Percentiles rank a stretch among this genome's conserved stretches.
Conservation (phyloP, 2,888 invertebrate species). For the Calliphora vomitoria region DNA sequence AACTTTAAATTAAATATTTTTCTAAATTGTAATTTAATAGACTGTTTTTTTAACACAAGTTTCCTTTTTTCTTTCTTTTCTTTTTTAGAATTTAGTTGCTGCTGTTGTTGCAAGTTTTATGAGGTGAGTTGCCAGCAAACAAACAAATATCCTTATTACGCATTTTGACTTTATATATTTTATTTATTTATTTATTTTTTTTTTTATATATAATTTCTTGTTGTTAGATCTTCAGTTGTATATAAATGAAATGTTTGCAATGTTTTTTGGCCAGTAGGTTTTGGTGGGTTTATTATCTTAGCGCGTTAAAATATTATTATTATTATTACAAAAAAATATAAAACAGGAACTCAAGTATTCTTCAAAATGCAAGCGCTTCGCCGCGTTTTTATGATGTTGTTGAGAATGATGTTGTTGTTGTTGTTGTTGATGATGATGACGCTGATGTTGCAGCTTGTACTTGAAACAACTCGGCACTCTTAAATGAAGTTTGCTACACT, state of each 20-base stretch:
- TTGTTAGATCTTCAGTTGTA: conserved; percentile 41
- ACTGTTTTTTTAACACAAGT: conserved; percentile 20
- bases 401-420: conserved; percentile 54
- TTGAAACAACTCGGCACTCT: conserved; percentile 66
- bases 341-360: conserved; percentile 65
- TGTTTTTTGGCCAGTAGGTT: conserved; percentile 53
- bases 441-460: conserved; percentile 57
- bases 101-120: conserved; percentile 17
- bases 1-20: conserved; percentile 60
- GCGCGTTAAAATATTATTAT: conserved; percentile 67
- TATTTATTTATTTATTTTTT: conserved; percentile 15
- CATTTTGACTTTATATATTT: conserved; percentile 68
- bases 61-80: conserved; percentile 16
- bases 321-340: conserved; percentile 22
- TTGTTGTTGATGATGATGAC: conserved; percentile 26
- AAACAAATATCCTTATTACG: conserved; percentile 64
- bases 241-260: conserved; percentile 25
- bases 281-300: conserved; percentile 68
- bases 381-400: conserved; percentile 69
- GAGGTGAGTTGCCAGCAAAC: conserved; percentile 50
- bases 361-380: conserved; percentile 73
- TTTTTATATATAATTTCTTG: conserved; percentile 44
- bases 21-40: conserved; percentile 53
- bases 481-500: conserved; percentile 74
- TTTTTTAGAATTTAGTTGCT: conserved; percentile 35